phyloP scores from a whole-genome alignment of 1,140 invertebrate species.

The Psilanteris sp. region DNA sequence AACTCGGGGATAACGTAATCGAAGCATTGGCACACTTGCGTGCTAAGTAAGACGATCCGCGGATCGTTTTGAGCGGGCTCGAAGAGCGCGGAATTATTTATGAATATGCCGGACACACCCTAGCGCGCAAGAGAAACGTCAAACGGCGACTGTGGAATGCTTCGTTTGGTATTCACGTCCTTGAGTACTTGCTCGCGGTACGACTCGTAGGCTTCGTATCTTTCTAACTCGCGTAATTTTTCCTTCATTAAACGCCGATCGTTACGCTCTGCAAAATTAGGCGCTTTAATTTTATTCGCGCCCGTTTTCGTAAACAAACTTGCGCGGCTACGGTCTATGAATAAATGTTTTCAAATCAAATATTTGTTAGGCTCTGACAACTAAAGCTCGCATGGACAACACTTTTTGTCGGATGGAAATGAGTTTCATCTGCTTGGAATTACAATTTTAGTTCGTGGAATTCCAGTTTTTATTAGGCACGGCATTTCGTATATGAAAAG shows the following conservation, averaged over 20 bases:
- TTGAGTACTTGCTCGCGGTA: constrained; percentile 66
- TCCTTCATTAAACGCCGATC: constrained; percentile 26
- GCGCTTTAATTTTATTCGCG: too few species aligned
- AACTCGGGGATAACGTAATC: constrained; percentile 48
- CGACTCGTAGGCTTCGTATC: constrained; percentile 53
- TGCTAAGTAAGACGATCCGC: constrained; percentile 27
- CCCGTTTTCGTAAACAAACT: too few species aligned
- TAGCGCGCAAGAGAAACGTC: constrained; percentile 64
- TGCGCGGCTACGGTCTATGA: too few species aligned
- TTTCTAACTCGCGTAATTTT: constrained; percentile 39
- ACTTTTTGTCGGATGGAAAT: too few species aligned
- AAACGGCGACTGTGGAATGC: constrained; percentile 67
- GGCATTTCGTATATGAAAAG: too few species aligned
- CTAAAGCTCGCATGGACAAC: too few species aligned
- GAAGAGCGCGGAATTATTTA: constrained; percentile 65
- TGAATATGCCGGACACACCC: constrained; percentile 67
- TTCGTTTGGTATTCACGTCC: constrained; percentile 67
- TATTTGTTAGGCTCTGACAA: too few species aligned
- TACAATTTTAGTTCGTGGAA: too few species aligned
- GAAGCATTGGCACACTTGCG: constrained; percentile 42
- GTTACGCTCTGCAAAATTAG: too few species aligned
- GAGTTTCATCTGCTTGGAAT: too few species aligned
- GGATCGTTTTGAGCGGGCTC: constrained; percentile 32
- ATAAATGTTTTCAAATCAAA: too few species aligned
- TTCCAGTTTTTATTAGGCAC: too few species aligned